Percentiles rank a stretch among this genome's conserved stretches.
Conservation (phyloP, 1,140 invertebrate genomes). For the Hormaphis cornu region DNA sequence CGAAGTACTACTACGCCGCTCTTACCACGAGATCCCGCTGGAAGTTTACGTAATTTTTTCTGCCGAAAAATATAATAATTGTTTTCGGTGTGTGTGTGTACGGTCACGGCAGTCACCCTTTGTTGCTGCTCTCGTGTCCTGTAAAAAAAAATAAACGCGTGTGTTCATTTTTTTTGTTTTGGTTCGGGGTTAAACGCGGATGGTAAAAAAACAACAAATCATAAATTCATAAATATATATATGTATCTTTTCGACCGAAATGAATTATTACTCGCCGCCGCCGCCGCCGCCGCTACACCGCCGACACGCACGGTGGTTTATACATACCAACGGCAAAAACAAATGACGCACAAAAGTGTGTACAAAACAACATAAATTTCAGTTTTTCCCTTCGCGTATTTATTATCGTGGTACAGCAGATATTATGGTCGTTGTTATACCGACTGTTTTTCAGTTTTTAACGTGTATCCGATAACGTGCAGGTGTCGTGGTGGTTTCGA, state of each 20-base stretch:
- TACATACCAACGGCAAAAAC: slow-evolving; percentile 19
- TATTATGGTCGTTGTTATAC: too few relatives aligned
- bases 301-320: slow-evolving; percentile 19
- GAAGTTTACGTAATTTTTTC: too few relatives aligned
- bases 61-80: too few relatives aligned
- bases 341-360: slow-evolving; percentile 22
- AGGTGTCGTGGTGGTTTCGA: too few relatives aligned
- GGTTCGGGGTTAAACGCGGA: neutral
- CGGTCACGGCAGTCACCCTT: too few relatives aligned
- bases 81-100: too few relatives aligned
- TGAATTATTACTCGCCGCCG: slow-evolving; percentile 24
- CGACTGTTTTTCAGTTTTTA: too few relatives aligned
- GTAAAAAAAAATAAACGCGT: slow-evolving; percentile 5
- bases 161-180: neutral
- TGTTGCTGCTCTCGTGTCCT: too few relatives aligned
- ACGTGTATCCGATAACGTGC: too few relatives aligned
- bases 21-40: too few relatives aligned
- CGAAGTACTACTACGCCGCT: too few relatives aligned
- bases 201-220: neutral
- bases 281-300: neutral
- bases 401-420: too few relatives aligned
- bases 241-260: slow-evolving; percentile 20
- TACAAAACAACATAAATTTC: slow-evolving; percentile 11
- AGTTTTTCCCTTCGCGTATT: neutral
- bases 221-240: slow-evolving; percentile 30